Base-by-base conservation (phyloP, 92 coral and sea anemone genomes). In the Metridium senile region DNA sequence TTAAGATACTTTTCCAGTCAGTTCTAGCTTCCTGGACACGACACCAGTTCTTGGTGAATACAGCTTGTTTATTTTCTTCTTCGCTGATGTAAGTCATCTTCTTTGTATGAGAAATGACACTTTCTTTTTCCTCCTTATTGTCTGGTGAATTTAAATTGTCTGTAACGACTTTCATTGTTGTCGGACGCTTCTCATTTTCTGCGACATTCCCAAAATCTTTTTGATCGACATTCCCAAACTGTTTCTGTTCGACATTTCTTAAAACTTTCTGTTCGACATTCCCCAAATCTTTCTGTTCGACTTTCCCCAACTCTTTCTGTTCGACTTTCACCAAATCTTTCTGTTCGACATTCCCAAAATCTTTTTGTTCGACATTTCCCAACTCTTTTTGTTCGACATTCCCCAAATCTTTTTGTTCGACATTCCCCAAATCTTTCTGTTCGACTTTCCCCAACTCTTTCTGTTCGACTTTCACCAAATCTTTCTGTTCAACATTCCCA, bases 1-100 rank as follows among this genome's bases (percentile, higher is more conserved):
- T 80, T 34, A 93, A 75, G 80, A 84, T 56, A 16, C 64, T 80
- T 72, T 81, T 64, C 98, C 98, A 93, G 72, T 93, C 86, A 0
- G 92, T 65, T 20, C 93, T 67, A 17, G 98, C 88, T 32, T 73
- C 32, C 33, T 85, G 97, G 57, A 88, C 70, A 66, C 98, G 93
- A 75, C 98, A 93, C 97, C 97, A 93, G 68, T 82, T 68, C 26
- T 46, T 67, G 67, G 51, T 65, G 70, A 93, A 93, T 53, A 29
- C 47, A 21, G 11, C 43, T 19, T 72, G 4, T 21, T 59, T 72
- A 19, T 9, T 19, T 1, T 16, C 26, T 68, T 70, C 28, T 20
- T 16, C 19, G 1, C 27, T 56, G 6, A 20, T 29, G 43, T 11
- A 18, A 0, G 18, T 10, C 47, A 34, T 9, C 13, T 21, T 68